Base-by-base conservation (phyloP, 2,888 invertebrate species). In the Spilosoma lubricipeda region DNA sequence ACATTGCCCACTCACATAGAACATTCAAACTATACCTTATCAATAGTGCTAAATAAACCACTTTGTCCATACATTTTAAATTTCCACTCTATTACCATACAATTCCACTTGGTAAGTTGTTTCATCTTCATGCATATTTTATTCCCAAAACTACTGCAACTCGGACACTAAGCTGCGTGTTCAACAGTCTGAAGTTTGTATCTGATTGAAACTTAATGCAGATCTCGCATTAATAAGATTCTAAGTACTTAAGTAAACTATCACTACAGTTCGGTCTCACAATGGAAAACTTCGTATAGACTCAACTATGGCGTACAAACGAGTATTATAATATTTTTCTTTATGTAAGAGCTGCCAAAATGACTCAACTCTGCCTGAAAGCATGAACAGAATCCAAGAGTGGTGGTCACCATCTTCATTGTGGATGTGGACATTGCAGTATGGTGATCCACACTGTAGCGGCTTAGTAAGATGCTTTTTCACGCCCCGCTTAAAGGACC, bases 221-320 rank as follows among this genome's bases (percentile, higher is more conserved):
- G 52, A 36, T 52, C n/a, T 42, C 39, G 23, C 42, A 56, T 11
- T 59, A 39, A 56, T 71, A 72, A 72, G 59, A 67, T 67, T 67
- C 67, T 72, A 67, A 67, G 67, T 72, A 42, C 65, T 48, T 18
- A 48, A 45, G 42, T 71, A 70, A 59, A 64, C 39, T 71, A 71
- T 63, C 45, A 70, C 70, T 42, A 70, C 11, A 65, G 45, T 63
- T 36, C n/a, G 13, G 33, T 48, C n/a, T 48, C 27, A 66, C 71
- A 80, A 80, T 77, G 70, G 73, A 77, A 72, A 63, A 73, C 39
- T 33, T 36, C 15, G 18, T n/a, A 20, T 18, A 67, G 27, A 20
- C 67, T 18, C 11, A 30, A 20, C n/a, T 20, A n/a, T 3, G 0
- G 42, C 27, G 27, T 5, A 0, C 27, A 56, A n/a, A 56, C 56